phyloP scores from a whole-genome alignment of 2,888 invertebrate genomes.

The Tenthredo distinguenda region DNA sequence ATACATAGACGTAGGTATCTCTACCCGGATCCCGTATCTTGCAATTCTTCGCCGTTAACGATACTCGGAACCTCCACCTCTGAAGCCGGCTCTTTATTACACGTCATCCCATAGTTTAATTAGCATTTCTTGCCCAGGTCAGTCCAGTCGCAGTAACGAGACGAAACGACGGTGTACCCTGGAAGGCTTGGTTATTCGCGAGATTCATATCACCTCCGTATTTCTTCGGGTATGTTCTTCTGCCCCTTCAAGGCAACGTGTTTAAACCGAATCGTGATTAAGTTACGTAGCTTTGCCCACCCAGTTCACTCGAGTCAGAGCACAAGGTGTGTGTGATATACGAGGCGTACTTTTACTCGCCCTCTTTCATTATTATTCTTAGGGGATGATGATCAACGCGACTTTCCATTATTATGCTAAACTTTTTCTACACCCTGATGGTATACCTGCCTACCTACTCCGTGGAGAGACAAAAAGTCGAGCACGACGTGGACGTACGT shows the following conservation, averaged over 20 bases:
- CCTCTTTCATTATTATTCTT: conserved; percentile 32
- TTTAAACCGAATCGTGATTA: conserved; percentile 23
- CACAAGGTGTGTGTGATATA: conserved; percentile 1
- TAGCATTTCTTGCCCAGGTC: conserved; percentile 44
- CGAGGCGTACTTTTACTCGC: neutral
- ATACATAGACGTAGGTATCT: neutral
- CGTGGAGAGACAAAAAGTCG: neutral
- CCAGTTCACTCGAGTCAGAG: neutral
- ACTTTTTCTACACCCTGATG: neutral
- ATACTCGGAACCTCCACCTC: neutral
- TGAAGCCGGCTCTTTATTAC: conserved; percentile 16
- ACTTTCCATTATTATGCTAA: conserved; percentile 40
- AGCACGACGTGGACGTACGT: neutral
- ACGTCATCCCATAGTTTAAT: conserved; percentile 39
- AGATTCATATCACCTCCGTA: neutral
- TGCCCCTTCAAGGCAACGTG: neutral
- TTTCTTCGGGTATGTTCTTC: conserved; percentile 17
- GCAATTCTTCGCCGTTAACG: neutral
- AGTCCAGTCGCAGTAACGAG: conserved; percentile 14
- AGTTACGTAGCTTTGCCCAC: neutral
- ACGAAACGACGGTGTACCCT: neutral
- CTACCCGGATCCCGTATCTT: neutral
- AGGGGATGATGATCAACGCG: conserved; percentile 7
- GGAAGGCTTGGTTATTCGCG: neutral
- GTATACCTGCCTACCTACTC: neutral